Conservation (phyloP, 2,888 invertebrate genomes). For the Synanthedon formicaeformis region DNA sequence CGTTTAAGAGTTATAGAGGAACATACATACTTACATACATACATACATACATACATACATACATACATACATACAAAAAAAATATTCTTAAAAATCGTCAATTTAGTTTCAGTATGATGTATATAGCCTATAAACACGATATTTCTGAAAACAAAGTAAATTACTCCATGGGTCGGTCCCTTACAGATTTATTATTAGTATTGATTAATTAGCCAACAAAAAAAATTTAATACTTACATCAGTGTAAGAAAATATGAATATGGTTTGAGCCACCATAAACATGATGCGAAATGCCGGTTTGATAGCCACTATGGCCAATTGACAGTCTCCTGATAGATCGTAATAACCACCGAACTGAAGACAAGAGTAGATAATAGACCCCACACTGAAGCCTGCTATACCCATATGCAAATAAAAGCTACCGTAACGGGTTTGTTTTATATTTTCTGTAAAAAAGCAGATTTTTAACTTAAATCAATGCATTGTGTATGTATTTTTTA, state of each 20-base stretch:
- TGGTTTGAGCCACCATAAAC: slow-evolving; percentile 77
- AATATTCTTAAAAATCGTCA: no score
- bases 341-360: slow-evolving; percentile 78
- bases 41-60: no score
- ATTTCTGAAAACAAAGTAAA: no score
- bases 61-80: no score
- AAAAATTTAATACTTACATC: slow-evolving; percentile 57
- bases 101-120: no score
- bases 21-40: no score
- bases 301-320: slow-evolving; percentile 71
- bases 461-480: neutral
- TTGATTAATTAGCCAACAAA: no score
- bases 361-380: slow-evolving; percentile 79
- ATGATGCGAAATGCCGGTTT: slow-evolving; percentile 73
- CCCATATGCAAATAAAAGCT: slow-evolving; percentile 75
- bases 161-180: no score
- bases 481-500: neutral
- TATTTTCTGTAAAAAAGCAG: slow-evolving; percentile 22
- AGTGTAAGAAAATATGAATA: slow-evolving; percentile 79
- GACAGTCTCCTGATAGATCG: slow-evolving; percentile 73
- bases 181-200: no score
- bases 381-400: slow-evolving; percentile 76
- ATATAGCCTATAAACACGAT: no score
- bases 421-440: slow-evolving; percentile 59
- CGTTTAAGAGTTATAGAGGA: no score